Percentiles rank a stretch among this genome's conserved stretches.
phyloP scores from a whole-genome alignment of 2,888 invertebrate species.

The Tetragonula carbonaria region DNA sequence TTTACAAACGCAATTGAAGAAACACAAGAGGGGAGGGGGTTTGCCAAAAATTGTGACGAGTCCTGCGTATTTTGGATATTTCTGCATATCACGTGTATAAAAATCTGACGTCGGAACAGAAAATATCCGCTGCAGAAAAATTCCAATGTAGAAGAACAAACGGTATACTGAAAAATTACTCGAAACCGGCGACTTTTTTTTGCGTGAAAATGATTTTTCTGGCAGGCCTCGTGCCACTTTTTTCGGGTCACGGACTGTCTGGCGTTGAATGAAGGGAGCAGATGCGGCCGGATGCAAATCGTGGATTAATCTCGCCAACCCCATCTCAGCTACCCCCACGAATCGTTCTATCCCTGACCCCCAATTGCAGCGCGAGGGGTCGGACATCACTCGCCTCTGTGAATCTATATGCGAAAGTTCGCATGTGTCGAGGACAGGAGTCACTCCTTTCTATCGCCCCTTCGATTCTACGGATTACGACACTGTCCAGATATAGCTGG shows the following conservation, averaged over 20 bases:
- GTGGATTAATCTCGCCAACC: conserved; percentile 83
- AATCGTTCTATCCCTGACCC: conserved; percentile 71
- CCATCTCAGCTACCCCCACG: conserved; percentile 70
- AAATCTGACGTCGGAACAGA: not conserved
- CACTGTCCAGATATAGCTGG: conserved; percentile 58
- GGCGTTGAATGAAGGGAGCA: conserved; percentile 76
- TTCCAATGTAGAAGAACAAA: not conserved
- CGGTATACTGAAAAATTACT: not conserved
- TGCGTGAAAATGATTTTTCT: conserved; percentile 62
- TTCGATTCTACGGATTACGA: conserved; percentile 74
- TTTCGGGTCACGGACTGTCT: conserved; percentile 71
- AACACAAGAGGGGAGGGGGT: too few species aligned
- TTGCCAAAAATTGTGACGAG: too few species aligned
- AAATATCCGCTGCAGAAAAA: not conserved
- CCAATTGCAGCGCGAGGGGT: conserved; percentile 71
- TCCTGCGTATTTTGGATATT: too few species aligned
- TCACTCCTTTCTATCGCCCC: conserved; percentile 77
- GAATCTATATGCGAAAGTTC: conserved; percentile 75
- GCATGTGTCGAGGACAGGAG: conserved; percentile 80
- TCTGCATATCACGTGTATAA: too few species aligned
- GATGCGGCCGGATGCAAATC: conserved; percentile 84
- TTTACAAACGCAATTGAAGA: not conserved
- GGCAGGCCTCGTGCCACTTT: conserved; percentile 62
- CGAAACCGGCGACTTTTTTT: conserved; percentile 9
- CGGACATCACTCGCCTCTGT: conserved; percentile 66